phyloP scores from a whole-genome alignment of 2,113 vertebrate genomes.

The Micronycteris hirsuta region DNA sequence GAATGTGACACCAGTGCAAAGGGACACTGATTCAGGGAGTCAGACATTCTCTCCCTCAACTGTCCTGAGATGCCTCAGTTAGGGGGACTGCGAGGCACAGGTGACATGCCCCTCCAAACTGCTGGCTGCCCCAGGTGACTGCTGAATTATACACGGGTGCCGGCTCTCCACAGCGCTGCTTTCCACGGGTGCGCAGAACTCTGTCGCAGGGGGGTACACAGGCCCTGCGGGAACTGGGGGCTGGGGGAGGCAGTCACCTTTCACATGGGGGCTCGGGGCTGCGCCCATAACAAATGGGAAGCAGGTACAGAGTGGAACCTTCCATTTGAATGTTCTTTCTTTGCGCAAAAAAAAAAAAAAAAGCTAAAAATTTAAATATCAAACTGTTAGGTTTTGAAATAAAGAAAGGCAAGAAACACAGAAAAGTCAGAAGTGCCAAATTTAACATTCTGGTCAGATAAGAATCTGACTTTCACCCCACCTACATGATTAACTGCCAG shows the following conservation, averaged over 20 bases:
- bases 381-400: slow-evolving; percentile 17
- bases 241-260: not conserved
- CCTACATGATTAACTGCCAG: not conserved
- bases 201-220: not conserved
- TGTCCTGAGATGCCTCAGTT: not conserved
- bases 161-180: not conserved
- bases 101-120: not conserved
- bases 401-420: slow-evolving; percentile 26
- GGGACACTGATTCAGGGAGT: not conserved
- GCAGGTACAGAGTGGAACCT: not conserved
- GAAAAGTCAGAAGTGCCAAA: not conserved
- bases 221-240: not conserved
- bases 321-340: slow-evolving; percentile 28
- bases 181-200: not conserved
- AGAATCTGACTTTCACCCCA: not conserved
- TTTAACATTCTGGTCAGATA: slow-evolving; percentile 8
- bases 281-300: not conserved
- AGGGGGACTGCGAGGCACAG: not conserved
- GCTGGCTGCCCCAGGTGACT: not conserved
- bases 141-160: slow-evolving; percentile 15
- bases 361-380: slow-evolving; percentile 28
- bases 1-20: not conserved
- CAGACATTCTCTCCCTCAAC: not conserved
- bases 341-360: not conserved
- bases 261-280: not conserved